Base-by-base conservation (phyloP, 2,888 invertebrate species). In the Pristionchus fissidentatus region DNA sequence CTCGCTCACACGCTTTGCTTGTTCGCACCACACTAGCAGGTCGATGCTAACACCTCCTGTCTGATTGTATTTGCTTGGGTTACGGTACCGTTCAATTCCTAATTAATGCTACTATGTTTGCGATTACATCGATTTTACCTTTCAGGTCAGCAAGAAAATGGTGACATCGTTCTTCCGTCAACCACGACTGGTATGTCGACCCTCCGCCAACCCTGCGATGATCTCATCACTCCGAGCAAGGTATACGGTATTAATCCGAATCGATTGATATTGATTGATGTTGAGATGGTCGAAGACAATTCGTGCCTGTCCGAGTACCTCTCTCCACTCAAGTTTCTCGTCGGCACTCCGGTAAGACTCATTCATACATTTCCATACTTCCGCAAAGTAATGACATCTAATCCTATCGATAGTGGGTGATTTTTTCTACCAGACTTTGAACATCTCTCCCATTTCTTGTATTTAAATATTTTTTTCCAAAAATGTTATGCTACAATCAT, bases 241-340 rank as follows among this genome's bases (percentile, higher is more conserved):
- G 80, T 81, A 66, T 29, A 79, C 79, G 38, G 57, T 81, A 19
- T 43, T 15, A 2, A 29, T 19, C 19, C 29, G 22, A 22, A 78
- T 52, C n/a, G 78, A 55, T 57, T 55, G 5, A 38, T 29, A 81
- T 60, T 29, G 60, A 62, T 62, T 26, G 41, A 43, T 32, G n/a
- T 15, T 41, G 46, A 46, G 62, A 81, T 81, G 80, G 46, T 62
- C 62, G 80, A 81, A n/a, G 62, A 81, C 43, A 81, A 43, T n/a
- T 52, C 84, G 52, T 84, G 55, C 49, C 57, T 73, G 35, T 57
- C 75, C 19, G 84, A 80, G 29, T 86, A 86, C 75, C 62, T 84
- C 1, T 86, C 86, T 43, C 86, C 86, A n/a, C 82, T 86, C 49
- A 86, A 86, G 73, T 78, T 86, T 73, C 38, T 86, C 22, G 62